phyloP scores from a whole-genome alignment of 2,888 invertebrate species.

The Hemithea aestivaria region DNA sequence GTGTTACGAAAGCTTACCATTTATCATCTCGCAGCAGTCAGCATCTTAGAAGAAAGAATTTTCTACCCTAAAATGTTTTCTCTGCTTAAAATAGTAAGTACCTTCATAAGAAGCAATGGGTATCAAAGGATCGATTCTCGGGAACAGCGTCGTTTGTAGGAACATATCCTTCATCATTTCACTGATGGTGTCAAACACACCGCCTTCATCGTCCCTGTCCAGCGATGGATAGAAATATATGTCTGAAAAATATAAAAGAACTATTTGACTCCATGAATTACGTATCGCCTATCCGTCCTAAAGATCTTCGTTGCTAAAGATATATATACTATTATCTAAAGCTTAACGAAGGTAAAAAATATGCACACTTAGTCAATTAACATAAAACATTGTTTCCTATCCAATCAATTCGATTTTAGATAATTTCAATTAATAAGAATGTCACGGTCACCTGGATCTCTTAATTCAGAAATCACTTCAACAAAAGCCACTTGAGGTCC shows the following conservation, averaged over 20 bases:
- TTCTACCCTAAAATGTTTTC: too few species aligned
- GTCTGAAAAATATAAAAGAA: conserved; percentile 48
- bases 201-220: conserved; percentile 81
- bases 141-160: conserved; percentile 85
- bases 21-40: too few species aligned
- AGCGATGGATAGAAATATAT: conserved; percentile 87
- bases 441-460: conserved; percentile 77
- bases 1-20: too few species aligned
- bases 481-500: conserved; percentile 83
- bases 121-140: conserved; percentile 79
- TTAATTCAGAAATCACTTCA: conserved; percentile 86
- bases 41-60: too few species aligned
- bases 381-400: too few species aligned
- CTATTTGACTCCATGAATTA: background rate
- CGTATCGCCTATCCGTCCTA: too few species aligned
- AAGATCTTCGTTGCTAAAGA: too few species aligned
- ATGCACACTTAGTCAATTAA: too few species aligned
- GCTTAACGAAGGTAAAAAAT: too few species aligned
- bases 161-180: conserved; percentile 87
- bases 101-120: conserved; percentile 65
- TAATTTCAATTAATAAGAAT: too few species aligned
- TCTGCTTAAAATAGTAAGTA: conserved; percentile 30
- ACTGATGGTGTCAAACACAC: conserved; percentile 83
- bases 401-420: too few species aligned
- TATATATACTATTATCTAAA: too few species aligned